phyloP scores from a whole-genome alignment of 2,888 invertebrate genomes.

The Helleia helle region DNA sequence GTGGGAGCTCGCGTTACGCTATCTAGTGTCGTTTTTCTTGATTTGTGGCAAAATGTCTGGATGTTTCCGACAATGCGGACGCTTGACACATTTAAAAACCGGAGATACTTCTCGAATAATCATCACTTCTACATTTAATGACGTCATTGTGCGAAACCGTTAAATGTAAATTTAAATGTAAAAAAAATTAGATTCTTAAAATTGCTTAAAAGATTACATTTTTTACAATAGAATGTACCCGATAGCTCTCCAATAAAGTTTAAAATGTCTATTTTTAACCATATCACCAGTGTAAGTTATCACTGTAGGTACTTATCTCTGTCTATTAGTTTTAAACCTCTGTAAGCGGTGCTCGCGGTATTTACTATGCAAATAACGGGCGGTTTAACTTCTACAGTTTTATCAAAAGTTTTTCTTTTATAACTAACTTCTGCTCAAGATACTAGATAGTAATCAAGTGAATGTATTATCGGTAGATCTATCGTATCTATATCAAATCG shows the following conservation, averaged over 20 bases:
- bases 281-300: neutral
- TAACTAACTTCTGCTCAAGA: conserved; percentile 4
- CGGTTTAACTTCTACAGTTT: conserved; percentile 5
- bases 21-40: conserved; percentile 34
- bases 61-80: conserved; percentile 33
- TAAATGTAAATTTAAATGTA: no score
- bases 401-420: conserved; percentile 4
- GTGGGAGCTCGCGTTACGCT: no score
- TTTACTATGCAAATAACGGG: conserved; percentile 21
- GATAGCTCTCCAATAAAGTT: no score
- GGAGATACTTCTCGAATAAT: neutral
- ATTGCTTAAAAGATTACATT: no score
- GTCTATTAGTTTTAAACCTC: conserved; percentile 24
- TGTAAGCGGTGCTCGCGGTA: conserved; percentile 19
- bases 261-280: no score
- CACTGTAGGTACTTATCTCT: conserved; percentile 15
- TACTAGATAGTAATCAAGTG: conserved; percentile 5
- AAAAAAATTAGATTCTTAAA: no score
- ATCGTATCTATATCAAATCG: no score
- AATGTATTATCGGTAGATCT: no score
- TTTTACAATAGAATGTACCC: no score
- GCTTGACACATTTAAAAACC: conserved; percentile 33
- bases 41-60: conserved; percentile 45
- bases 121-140: no score
- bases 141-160: no score